phyloP scores from a whole-genome alignment of 2,797 vertebrate genomes.

The Masticophis lateralis region DNA sequence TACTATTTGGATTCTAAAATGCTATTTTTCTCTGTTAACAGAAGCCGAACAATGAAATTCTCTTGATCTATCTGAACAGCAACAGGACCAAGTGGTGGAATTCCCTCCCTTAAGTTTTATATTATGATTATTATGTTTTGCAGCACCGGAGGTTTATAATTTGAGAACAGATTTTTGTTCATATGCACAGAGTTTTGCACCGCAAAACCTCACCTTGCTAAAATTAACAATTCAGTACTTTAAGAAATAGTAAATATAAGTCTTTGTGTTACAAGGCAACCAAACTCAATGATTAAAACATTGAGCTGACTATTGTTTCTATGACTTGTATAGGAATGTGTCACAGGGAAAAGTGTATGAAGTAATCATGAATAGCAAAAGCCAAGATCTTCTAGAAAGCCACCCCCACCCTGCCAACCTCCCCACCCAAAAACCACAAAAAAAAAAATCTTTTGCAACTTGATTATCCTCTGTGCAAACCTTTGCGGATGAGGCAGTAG shows the following conservation, averaged over 20 bases:
- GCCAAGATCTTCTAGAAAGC: neutral
- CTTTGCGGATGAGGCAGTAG: conserved; percentile 72
- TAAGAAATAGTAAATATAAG: neutral
- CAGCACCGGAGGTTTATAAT: neutral
- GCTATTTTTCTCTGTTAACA: neutral
- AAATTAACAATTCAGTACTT: neutral
- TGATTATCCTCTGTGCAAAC: conserved; percentile 33
- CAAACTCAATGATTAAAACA: neutral
- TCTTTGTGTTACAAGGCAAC: neutral
- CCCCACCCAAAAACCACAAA: too few species aligned
- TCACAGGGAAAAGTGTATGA: neutral
- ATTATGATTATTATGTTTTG: neutral
- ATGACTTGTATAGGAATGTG: neutral
- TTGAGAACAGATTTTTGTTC: neutral
- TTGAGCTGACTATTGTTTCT: neutral
- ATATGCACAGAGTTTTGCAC: neutral
- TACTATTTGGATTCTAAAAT: neutral
- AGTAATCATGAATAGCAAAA: neutral
- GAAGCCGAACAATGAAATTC: neutral
- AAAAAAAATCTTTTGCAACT: neutral
- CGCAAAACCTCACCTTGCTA: neutral
- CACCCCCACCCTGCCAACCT: neutral
- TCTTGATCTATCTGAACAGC: neutral
- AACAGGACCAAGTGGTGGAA: neutral
- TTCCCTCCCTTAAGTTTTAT: neutral